Base-by-base conservation (phyloP, 2,797 vertebrate species). In the Galago senegalensis region DNA sequence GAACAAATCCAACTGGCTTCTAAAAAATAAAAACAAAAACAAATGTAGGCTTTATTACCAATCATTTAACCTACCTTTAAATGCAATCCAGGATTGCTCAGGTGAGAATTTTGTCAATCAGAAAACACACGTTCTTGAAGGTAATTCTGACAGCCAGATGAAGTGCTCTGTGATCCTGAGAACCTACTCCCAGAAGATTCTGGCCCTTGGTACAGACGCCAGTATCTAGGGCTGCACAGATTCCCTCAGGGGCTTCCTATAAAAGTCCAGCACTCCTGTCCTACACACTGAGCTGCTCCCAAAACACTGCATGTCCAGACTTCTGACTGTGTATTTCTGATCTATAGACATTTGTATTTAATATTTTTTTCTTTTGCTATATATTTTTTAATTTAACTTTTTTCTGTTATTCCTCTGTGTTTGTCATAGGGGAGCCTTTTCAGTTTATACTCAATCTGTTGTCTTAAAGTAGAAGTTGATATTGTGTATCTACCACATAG, bases 391-490 rank as follows among this genome's bases (percentile, higher is more conserved):
- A 87, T 40, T 61, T 40, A 53, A 17, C 29, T 84, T 31, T 87
- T 77, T 88, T 25, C 20, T 43, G 5, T 67, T 14, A 77, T 31
- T 46, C 63, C 40, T 77, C 40, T 75, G 58, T 91, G 31, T 73
- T 89, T 92, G 11, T 2, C 56, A 73, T 12, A 85, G 34, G 4
- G 25, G 31, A 80, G 12, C 5, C 34, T 89, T 96, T 87, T 95
- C 17, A n/a, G 40, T 60, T 23, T 87, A 3, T n/a, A 37, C 9
- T 83, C 60, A 83, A 46, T 23, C 4, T 77, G 5, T 67, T 84
- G 60, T n/a, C 49, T 84, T 73, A 89, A 96, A 75, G 7, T 31
- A 75, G 73, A 86, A 81, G 18, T 77, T 63, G 49, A 10, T 70
- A 63, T 92, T 80, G 17, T 87, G 20, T 85, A 67, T 34, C n/a